phyloP scores from a whole-genome alignment of 2,888 invertebrate genomes.

The Orchesellides sinensis region DNA sequence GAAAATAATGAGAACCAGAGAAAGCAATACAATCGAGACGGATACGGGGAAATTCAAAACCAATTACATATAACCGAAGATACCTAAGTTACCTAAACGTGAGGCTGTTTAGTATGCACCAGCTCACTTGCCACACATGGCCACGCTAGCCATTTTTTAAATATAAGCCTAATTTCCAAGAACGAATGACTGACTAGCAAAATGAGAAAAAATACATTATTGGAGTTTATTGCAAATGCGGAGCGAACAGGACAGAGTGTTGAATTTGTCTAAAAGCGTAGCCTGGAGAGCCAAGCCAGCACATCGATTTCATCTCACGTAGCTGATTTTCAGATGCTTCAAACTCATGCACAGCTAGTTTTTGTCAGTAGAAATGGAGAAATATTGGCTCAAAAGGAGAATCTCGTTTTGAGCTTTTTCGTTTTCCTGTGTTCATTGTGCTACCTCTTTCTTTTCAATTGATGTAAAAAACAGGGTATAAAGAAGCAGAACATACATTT shows the following conservation, averaged over 20 bases:
- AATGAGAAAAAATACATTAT: background rate
- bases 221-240: background rate
- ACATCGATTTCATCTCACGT: conserved; percentile 61
- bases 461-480: background rate
- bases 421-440: background rate
- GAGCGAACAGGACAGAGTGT: too few species aligned
- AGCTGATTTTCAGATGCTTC: conserved; percentile 32
- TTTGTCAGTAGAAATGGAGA: background rate
- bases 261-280: too few species aligned
- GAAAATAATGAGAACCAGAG: too few species aligned
- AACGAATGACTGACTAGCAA: background rate
- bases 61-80: too few species aligned
- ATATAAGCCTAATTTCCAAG: background rate
- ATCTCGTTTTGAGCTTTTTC: background rate
- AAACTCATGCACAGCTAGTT: background rate
- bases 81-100: too few species aligned
- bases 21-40: too few species aligned
- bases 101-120: too few species aligned
- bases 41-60: too few species aligned
- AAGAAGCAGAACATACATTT: conserved; percentile 1
- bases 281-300: background rate
- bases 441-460: background rate
- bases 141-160: too few species aligned
- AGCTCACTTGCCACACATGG: too few species aligned
- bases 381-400: conserved; percentile 5